phyloP scores from a whole-genome alignment of 2,113 vertebrate genomes.

The Trogon surrucura region DNA sequence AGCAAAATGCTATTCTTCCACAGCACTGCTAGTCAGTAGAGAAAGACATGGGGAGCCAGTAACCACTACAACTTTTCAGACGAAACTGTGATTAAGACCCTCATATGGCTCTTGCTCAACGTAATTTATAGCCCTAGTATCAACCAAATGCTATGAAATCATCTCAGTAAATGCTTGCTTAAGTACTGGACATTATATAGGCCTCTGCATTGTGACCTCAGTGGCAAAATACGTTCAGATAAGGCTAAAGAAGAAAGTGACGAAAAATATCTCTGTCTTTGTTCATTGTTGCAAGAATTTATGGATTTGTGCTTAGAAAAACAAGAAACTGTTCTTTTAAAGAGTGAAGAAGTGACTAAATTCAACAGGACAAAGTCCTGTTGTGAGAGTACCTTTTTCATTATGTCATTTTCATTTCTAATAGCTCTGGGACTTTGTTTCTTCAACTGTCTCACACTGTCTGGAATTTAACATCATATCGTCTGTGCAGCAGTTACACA shows the following conservation, averaged over 20 bases:
- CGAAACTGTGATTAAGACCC: neutral
- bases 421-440: constrained; percentile 30
- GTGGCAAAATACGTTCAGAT: neutral
- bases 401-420: neutral
- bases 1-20: neutral
- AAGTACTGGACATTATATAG: neutral
- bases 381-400: neutral
- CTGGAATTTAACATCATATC: constrained; percentile 52
- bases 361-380: constrained; percentile 9
- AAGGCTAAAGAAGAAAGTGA: neutral
- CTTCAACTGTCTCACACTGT: constrained; percentile 28
- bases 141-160: neutral
- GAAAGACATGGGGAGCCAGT: neutral
- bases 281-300: constrained; percentile 40
- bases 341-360: neutral
- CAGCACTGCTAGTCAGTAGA: neutral
- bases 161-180: neutral
- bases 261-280: neutral
- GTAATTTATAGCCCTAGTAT: neutral
- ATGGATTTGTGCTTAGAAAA: constrained; percentile 36
- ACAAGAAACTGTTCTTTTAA: neutral
- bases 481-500: constrained; percentile 6
- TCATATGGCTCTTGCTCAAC: neutral
- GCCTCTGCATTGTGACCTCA: neutral
- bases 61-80: neutral